Conservation (phyloP, 1,140 invertebrate genomes). For the Glomeris maerens region DNA sequence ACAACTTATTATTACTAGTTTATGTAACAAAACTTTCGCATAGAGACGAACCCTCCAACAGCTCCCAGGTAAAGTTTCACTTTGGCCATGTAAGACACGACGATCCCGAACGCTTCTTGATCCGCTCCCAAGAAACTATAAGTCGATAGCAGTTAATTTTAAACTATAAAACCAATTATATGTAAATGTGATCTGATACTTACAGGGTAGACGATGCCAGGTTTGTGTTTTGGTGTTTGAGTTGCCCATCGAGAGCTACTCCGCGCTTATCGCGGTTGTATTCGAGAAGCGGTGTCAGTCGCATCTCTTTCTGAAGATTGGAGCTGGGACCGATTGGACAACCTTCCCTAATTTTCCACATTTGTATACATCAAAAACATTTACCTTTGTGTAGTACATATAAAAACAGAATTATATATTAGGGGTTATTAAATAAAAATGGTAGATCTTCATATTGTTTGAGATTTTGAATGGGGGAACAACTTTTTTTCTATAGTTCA, state of each 20-base stretch:
- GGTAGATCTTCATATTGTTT: no score
- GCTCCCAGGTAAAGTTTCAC: constrained; percentile 90
- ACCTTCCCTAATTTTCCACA: constrained; percentile 53
- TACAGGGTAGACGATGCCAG: constrained; percentile 93
- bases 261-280: constrained; percentile 79
- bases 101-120: constrained; percentile 76
- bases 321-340: constrained; percentile 91
- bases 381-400: no score
- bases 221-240: constrained; percentile 76
- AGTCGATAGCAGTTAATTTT: constrained; percentile 1
- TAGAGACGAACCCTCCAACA: constrained; percentile 55
- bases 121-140: constrained; percentile 8
- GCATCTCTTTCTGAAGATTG: constrained; percentile 77
- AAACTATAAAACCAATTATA: constrained; percentile 7
- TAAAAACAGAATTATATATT: no score
- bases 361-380: no score
- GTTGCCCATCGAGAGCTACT: constrained; percentile 83
- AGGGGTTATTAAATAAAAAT: no score
- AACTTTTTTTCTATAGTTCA: no score
- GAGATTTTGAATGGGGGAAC: not conserved
- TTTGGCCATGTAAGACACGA: constrained; percentile 81
- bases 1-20: no score
- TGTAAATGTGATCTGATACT: constrained; percentile 28
- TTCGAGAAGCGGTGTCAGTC: constrained; percentile 62
- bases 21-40: no score